Base-by-base conservation (phyloP, 2,113 vertebrate species). In the Anolis carolinensis region DNA sequence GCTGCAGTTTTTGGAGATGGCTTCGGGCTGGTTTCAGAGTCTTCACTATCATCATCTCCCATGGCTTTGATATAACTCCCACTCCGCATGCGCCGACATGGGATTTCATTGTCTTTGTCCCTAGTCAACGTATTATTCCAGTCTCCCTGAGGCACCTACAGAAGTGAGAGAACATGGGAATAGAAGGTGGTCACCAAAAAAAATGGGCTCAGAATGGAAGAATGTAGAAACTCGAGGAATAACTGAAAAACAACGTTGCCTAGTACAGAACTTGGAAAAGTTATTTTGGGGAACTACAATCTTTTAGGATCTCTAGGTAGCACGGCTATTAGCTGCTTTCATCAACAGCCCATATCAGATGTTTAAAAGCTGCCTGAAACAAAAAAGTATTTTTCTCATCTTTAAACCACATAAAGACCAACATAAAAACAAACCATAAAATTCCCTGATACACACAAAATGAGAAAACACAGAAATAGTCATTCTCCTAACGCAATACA, bases 1-100 rank as follows among this genome's bases (percentile, higher is more conserved):
- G 99, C 98, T 59, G 99, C 96, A 44, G 96, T 96, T 95, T 99
- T 99, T 1, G 98, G 99, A 23, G 99, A 99, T 63, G 98, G 98
- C 94, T 99, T 99, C 79, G 98, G 98, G 94, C 98, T 99, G 93
- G 95, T 96, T 90, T 98, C 98, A 0, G 98, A 99, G 93, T 99
- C 98, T 71, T 99, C 99, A 1, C 99, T 99, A 81, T 99, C 99
- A 25, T 98, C 98, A 91, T 99, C 99, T 83, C 97, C 99, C 98
- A 99, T 99, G 93, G 99, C 99, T 95, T 99, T 99, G 92, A 99
- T 99, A 81, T 99, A 99, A 92, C 99, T 99, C 89, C 99, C 99
- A 32, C 98, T 99, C 86, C 99, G 97, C 99, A 99, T 99, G 88
- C 99, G 97, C 67, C 99, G 97, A 91, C 99, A 99, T 0, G 99